Evolutionary conservation across 1,140 invertebrate genomes (phyloP).

Genomic region (Daktulosphaira vitifoliae): DNA sequence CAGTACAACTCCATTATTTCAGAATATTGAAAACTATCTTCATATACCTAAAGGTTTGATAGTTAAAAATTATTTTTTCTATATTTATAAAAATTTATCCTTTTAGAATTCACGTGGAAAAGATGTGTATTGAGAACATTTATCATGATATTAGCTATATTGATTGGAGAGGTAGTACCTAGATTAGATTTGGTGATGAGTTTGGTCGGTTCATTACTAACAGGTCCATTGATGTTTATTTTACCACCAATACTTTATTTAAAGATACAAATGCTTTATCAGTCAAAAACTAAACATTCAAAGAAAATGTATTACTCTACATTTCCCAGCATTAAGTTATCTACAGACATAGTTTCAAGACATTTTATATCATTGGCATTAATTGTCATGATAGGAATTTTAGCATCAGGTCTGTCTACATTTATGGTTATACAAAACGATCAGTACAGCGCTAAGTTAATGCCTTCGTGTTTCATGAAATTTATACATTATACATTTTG

Average conservation of each 20-base stretch:
- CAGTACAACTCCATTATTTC: slow-evolving; percentile 63
- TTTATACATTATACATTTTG: too few relatives aligned
- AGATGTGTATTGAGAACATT: slow-evolving; percentile 62
- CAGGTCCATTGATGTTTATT: slow-evolving; percentile 73
- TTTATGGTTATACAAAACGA: slow-evolving; percentile 34
- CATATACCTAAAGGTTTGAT: slow-evolving; percentile 49
- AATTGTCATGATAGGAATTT: slow-evolving; percentile 32
- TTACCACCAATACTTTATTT: slow-evolving; percentile 75
- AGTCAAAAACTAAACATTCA: slow-evolving; percentile 28
- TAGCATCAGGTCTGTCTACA: slow-evolving; percentile 36
- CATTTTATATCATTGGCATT: not conserved
- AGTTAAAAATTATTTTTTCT: too few relatives aligned
- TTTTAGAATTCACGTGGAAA: slow-evolving; percentile 67
- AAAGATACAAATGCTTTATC: slow-evolving; percentile 48
- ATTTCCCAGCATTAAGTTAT: not conserved
- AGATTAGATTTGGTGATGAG: slow-evolving; percentile 83
- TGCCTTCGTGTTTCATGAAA: slow-evolving; percentile 38
- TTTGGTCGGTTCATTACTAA: slow-evolving; percentile 73
- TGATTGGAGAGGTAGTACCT: slow-evolving; percentile 72
- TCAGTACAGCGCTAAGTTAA: slow-evolving; percentile 35
- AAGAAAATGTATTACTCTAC: slow-evolving; percentile 2
- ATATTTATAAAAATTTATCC: not conserved
- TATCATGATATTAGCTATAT: slow-evolving; percentile 60
- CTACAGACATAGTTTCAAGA: slow-evolving; percentile 4
- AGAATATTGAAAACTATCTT: slow-evolving; percentile 59